Evolutionary conservation across 1,140 invertebrate genomes (phyloP).

Genomic region (Atopsyche davidsoni): DNA sequence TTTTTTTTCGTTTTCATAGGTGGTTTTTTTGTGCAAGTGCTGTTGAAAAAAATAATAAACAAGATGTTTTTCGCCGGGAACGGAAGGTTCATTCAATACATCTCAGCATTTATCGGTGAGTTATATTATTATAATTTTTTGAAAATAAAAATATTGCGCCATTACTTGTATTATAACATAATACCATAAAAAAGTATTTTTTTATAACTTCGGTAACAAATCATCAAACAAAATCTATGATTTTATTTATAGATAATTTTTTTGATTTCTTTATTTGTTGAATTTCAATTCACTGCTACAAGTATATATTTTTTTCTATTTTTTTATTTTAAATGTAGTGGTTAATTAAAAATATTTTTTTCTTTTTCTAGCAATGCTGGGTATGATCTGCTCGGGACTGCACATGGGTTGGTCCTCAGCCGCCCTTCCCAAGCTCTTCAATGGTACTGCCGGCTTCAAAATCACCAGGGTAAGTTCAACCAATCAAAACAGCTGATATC

Average conservation of each 20-base stretch:
- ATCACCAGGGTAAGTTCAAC: slow-evolving; percentile 9
- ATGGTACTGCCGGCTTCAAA: slow-evolving; percentile 8
- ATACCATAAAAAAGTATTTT: not conserved
- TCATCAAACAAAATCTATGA: not conserved
- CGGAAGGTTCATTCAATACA: slow-evolving; percentile 10
- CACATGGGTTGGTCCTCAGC: slow-evolving; percentile 50
- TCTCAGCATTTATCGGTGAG: slow-evolving; percentile 13
- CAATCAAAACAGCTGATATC: not conserved
- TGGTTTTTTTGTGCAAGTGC: not conserved
- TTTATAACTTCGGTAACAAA: not conserved
- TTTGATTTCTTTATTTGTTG: too few species aligned
- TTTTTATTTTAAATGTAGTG: not conserved
- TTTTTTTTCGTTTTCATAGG: slow-evolving; percentile 7
- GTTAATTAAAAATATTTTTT: not conserved
- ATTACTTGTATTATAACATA: not conserved
- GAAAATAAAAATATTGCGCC: not conserved
- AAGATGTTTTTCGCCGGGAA: slow-evolving; percentile 13
- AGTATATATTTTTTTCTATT: not conserved
- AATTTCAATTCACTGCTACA: slow-evolving; percentile 3
- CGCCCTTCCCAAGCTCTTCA: slow-evolving; percentile 38
- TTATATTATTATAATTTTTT: not conserved
- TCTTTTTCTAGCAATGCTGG: slow-evolving; percentile 10
- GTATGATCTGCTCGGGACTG: slow-evolving; percentile 32
- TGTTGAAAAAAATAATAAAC: slow-evolving; percentile 2
- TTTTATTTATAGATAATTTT: not conserved